Conservation (phyloP, 2,113 vertebrate genomes). For the Trematomus loennbergii region DNA sequence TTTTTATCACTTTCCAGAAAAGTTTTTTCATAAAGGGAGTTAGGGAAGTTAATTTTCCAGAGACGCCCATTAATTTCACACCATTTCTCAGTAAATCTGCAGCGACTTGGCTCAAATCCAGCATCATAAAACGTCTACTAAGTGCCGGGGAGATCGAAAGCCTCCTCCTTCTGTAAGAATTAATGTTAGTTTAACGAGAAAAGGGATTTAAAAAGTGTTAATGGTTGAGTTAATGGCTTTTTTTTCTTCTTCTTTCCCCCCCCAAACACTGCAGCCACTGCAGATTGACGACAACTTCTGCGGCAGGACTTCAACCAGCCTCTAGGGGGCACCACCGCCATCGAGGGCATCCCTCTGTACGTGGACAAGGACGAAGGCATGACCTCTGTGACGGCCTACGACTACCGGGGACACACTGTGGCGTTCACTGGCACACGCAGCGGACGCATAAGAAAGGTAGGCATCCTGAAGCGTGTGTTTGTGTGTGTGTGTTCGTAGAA, state of each 20-base stretch:
- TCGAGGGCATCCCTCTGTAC: slow-evolving; percentile 93
- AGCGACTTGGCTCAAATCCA: slow-evolving; percentile 33
- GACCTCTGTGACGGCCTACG: slow-evolving; percentile 95
- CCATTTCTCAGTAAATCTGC: slow-evolving; percentile 46
- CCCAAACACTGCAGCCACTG: slow-evolving; percentile 85
- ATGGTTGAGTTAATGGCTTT: slow-evolving; percentile 49
- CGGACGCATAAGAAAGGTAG: slow-evolving; percentile 95
- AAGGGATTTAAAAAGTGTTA: slow-evolving; percentile 41
- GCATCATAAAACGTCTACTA: slow-evolving; percentile 40
- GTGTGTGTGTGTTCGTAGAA: not conserved
- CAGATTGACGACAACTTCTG: slow-evolving; percentile 99
- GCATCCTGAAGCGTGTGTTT: not conserved
- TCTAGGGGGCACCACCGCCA: slow-evolving; percentile 92
- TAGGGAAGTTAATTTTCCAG: slow-evolving; percentile 24
- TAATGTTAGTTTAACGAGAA: slow-evolving; percentile 63
- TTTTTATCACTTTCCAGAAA: not conserved
- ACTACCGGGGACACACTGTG: slow-evolving; percentile 94
- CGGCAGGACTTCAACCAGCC: slow-evolving; percentile 99
- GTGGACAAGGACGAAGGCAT: slow-evolving; percentile 97
- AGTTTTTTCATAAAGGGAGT: not conserved
- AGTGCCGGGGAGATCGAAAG: slow-evolving; percentile 46
- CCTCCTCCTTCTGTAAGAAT: slow-evolving; percentile 63
- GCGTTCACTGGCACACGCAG: slow-evolving; percentile 92
- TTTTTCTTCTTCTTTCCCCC: slow-evolving; percentile 2
- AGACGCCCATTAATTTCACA: slow-evolving; percentile 38